A percentile compares a stretch with the other conserved stretches of the same genome.
These are phyloP conservation scores for Schizotus pectinicornis DNA, from an alignment of 2,888 invertebrate genomes.

Conservation along the genomic window DNA sequence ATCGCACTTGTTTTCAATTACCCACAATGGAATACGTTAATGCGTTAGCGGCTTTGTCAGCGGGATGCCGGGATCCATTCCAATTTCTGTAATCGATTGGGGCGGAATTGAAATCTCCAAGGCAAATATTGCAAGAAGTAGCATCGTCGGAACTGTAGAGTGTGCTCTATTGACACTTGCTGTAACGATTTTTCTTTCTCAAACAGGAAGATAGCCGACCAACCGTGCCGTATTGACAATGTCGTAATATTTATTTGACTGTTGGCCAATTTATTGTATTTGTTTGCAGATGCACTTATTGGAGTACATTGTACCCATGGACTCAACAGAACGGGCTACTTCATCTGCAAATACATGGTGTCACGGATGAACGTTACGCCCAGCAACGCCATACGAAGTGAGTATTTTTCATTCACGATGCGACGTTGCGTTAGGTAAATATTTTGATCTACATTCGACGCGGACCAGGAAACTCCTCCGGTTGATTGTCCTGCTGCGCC, in stretches of 20 bases:
- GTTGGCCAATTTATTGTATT: slow-evolving; percentile 39
- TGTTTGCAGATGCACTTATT: slow-evolving; percentile 68
- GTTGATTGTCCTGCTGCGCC: slow-evolving; percentile 13
- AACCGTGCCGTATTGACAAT: slow-evolving; percentile 26
- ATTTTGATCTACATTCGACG: slow-evolving; percentile 12
- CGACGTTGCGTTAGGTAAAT: slow-evolving; percentile 2
- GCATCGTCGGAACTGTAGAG: too few relatives aligned
- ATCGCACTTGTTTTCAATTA: slow-evolving; percentile 6
- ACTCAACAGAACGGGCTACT: slow-evolving; percentile 79
- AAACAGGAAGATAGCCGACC: slow-evolving; percentile 10
- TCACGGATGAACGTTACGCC: slow-evolving; percentile 65
- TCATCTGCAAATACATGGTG: slow-evolving; percentile 78
- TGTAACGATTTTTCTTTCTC: background rate
- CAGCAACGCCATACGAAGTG: slow-evolving; percentile 57
- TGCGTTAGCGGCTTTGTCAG: background rate
- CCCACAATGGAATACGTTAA: slow-evolving; percentile 2
- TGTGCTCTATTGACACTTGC: background rate
- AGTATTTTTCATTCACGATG: slow-evolving; percentile 22
- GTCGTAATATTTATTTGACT: slow-evolving; percentile 38
- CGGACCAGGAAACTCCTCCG: slow-evolving; percentile 8
- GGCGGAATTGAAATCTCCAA: too few relatives aligned
- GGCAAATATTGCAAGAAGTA: too few relatives aligned
- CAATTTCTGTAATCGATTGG: background rate
- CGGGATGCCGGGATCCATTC: background rate
- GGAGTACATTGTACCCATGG: slow-evolving; percentile 87